Evolutionary conservation across 1,140 invertebrate genomes (phyloP).

Genomic region (Theocolax elegans): DNA sequence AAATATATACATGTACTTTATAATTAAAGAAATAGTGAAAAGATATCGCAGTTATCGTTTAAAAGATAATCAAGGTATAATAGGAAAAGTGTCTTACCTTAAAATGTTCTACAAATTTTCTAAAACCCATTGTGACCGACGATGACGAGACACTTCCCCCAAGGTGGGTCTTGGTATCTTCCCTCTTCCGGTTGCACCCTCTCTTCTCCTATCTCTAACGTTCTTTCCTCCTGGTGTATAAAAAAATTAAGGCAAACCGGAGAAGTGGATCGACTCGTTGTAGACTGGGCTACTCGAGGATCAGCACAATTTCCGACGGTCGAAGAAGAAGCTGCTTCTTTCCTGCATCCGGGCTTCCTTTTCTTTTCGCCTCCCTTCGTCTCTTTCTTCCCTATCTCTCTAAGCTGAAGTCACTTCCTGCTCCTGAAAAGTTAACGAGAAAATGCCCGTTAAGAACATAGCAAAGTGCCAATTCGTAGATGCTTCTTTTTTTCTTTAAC

Average conservation of each 20-base stretch:
- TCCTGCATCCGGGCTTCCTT: constrained; percentile 18
- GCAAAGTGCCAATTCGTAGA: not conserved
- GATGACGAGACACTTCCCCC: constrained; percentile 50
- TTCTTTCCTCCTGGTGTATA: not conserved
- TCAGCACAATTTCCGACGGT: constrained; percentile 31
- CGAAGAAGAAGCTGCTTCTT: constrained; percentile 24
- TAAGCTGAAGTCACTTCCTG: constrained; percentile 3
- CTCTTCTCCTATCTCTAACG: not conserved
- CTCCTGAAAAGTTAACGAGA: constrained; percentile 18
- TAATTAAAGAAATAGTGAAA: no score
- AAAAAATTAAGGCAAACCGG: constrained; percentile 29
- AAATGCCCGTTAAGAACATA: not conserved
- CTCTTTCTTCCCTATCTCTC: not conserved
- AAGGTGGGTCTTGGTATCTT: constrained; percentile 17
- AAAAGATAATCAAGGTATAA: no score
- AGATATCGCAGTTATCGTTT: no score
- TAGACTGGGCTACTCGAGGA: constrained; percentile 11
- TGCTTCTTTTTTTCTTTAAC: no score
- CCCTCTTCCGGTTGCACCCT: not conserved
- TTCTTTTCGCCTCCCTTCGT: not conserved
- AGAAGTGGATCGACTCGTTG: constrained; percentile 11
- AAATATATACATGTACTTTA: no score
- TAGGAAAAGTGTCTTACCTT: constrained; percentile 48
- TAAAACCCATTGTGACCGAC: constrained; percentile 56
- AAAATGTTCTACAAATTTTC: constrained; percentile 41